Conservation (phyloP, 2,888 invertebrate species). For the Tortrix viridana region DNA sequence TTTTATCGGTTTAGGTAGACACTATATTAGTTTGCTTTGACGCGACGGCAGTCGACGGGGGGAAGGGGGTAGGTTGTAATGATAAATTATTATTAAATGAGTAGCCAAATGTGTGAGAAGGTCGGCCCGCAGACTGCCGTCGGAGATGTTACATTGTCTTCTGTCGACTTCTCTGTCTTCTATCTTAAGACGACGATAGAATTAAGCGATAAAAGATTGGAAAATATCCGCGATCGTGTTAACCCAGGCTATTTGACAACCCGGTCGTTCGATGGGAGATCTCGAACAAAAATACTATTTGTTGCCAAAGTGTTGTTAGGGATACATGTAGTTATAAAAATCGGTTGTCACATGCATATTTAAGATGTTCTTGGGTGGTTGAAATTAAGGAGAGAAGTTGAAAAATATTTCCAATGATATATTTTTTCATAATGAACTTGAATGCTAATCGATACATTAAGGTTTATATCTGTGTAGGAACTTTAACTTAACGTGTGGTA, state of each 20-base stretch:
- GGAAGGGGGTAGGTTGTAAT: conserved; percentile 53
- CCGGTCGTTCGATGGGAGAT: conserved; percentile 69
- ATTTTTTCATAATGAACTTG: conserved; percentile 84
- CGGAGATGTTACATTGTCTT: conserved; percentile 55
- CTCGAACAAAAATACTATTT: conserved; percentile 74
- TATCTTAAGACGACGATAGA: conserved; percentile 70
- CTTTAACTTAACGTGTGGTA: conserved; percentile 81
- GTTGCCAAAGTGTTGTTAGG: conserved; percentile 85
- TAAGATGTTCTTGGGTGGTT: conserved; percentile 82
- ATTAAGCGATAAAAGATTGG: conserved; percentile 60
- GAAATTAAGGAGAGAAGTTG: conserved; percentile 80
- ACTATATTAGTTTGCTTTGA: conserved; percentile 54
- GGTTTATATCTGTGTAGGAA: conserved; percentile 82
- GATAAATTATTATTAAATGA: conserved; percentile 51
- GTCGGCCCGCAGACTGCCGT: conserved; percentile 54
- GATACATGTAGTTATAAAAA: conserved; percentile 80
- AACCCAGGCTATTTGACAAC: conserved; percentile 68
- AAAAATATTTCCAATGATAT: conserved; percentile 83
- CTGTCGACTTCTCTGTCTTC: conserved; percentile 75
- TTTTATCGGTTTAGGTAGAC: conserved; percentile 61
- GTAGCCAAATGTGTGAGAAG: conserved; percentile 68
- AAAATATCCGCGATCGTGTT: conserved; percentile 67
- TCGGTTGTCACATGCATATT: conserved; percentile 83
- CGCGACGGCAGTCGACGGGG: conserved; percentile 51
- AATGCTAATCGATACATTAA: conserved; percentile 81